Conservation (phyloP, 2,888 invertebrate genomes). For the Idaea straminata region DNA sequence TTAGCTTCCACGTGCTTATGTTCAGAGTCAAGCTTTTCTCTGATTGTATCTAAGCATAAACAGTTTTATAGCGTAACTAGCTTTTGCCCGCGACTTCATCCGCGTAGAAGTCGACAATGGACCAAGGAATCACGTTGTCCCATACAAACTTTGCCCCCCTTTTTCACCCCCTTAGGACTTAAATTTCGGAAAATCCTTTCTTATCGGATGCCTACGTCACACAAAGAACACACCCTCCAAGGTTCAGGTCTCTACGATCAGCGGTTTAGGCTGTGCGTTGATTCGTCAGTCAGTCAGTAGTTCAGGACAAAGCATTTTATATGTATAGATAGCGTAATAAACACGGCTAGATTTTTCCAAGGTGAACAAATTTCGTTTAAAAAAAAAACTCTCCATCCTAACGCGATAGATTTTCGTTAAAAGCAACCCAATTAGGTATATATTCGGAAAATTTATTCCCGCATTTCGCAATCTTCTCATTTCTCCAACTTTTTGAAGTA, state of each 20-base stretch:
- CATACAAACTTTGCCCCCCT: too few relatives aligned
- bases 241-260: too few relatives aligned
- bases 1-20: slow-evolving; percentile 9
- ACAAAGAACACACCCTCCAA: too few relatives aligned
- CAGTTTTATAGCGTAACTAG: background rate
- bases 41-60: background rate
- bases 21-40: slow-evolving; percentile 13
- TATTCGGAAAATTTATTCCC: background rate
- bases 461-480: background rate
- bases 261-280: too few relatives aligned
- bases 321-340: background rate
- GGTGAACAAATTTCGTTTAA: background rate
- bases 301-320: too few relatives aligned
- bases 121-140: too few relatives aligned
- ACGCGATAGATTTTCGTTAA: background rate
- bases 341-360: background rate
- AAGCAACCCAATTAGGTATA: background rate
- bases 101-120: too few relatives aligned
- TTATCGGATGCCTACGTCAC: too few relatives aligned
- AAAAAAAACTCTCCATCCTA: background rate
- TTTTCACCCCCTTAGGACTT: too few relatives aligned
- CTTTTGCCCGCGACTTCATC: too few relatives aligned
- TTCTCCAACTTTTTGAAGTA: background rate
- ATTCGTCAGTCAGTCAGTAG: too few relatives aligned
- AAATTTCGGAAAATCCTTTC: too few relatives aligned